Conservation (phyloP, 2,113 vertebrate species). For the Boleophthalmus pectinirostris region DNA sequence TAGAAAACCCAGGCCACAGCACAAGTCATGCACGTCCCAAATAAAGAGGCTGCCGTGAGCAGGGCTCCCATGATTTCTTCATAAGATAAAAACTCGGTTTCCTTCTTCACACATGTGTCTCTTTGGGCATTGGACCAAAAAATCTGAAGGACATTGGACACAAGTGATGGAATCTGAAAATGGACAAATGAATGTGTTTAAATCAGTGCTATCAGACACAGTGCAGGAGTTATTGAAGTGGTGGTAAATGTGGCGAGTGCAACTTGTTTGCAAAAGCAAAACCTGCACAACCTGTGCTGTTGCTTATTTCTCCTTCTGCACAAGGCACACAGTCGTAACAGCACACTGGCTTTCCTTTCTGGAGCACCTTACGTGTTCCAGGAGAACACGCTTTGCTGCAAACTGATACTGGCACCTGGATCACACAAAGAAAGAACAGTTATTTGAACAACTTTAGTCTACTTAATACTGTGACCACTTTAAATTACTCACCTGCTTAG, state of each 20-base stretch:
- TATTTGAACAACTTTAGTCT: too few relatives aligned
- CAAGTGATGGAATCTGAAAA: constrained; percentile 69
- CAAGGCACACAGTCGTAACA: constrained; percentile 75
- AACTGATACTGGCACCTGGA: constrained; percentile 68
- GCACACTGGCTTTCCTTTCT: constrained; percentile 74
- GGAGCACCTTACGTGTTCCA: constrained; percentile 71
- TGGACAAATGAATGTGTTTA: neutral
- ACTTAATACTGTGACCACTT: neutral
- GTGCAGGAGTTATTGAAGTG: neutral
- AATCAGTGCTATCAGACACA: neutral
- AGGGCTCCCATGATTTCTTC: constrained; percentile 68
- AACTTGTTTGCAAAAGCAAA: neutral
- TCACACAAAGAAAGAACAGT: neutral
- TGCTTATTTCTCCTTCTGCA: constrained; percentile 74
- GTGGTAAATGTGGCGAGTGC: neutral
- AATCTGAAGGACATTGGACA: constrained; percentile 60
- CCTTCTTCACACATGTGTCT: constrained; percentile 63
- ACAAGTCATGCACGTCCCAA: constrained; percentile 59
- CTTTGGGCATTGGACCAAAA: constrained; percentile 69
- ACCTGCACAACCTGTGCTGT: constrained; percentile 51
- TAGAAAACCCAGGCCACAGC: constrained; percentile 63
- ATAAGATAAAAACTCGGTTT: constrained; percentile 66
- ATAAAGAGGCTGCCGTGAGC: constrained; percentile 56
- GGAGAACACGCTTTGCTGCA: constrained; percentile 69
- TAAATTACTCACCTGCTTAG: constrained; percentile 38